Percentiles rank a stretch among this genome's conserved stretches.
Evolutionary conservation across 2,888 invertebrate species (phyloP).

Genomic region (Polietes domitor): DNA sequence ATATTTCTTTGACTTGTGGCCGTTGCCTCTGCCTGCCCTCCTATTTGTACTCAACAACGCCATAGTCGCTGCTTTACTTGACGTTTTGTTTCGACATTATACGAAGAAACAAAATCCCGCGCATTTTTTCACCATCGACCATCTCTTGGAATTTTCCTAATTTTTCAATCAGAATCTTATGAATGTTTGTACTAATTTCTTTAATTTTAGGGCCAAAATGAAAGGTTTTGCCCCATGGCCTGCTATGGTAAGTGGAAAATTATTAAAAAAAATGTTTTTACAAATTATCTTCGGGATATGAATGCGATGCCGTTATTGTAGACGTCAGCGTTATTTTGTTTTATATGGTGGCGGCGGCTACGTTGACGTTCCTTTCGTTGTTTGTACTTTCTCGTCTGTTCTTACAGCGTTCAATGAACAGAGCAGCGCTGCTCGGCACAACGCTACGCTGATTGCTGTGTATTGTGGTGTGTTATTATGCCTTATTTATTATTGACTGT

Average conservation of each 20-base stretch:
- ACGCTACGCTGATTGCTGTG: not conserved
- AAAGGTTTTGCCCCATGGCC: slow-evolving; percentile 98
- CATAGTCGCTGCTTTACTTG: not conserved
- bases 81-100: slow-evolving; percentile 1
- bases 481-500: slow-evolving; percentile 59
- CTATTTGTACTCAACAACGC: not conserved
- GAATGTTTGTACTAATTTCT: slow-evolving; percentile 56
- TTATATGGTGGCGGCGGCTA: not conserved
- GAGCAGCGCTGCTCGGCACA: not conserved
- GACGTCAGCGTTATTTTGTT: slow-evolving; percentile 23
- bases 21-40: slow-evolving; percentile 9
- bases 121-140: slow-evolving; percentile 65
- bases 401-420: not conserved
- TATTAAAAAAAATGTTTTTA: slow-evolving; percentile 1
- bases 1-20: slow-evolving; percentile 13
- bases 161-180: not conserved
- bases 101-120: slow-evolving; percentile 70
- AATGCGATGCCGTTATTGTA: slow-evolving; percentile 3
- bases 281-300: not conserved
- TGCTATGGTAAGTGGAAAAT: slow-evolving; percentile 89
- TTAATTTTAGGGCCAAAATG: slow-evolving; percentile 95
- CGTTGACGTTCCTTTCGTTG: slow-evolving; percentile 4
- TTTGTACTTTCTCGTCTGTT: slow-evolving; percentile 23
- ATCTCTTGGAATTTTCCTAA: slow-evolving; percentile 21
- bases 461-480: slow-evolving; percentile 34